phyloP scores from a whole-genome alignment of 2,888 invertebrate genomes.

The Crematogaster levior region DNA sequence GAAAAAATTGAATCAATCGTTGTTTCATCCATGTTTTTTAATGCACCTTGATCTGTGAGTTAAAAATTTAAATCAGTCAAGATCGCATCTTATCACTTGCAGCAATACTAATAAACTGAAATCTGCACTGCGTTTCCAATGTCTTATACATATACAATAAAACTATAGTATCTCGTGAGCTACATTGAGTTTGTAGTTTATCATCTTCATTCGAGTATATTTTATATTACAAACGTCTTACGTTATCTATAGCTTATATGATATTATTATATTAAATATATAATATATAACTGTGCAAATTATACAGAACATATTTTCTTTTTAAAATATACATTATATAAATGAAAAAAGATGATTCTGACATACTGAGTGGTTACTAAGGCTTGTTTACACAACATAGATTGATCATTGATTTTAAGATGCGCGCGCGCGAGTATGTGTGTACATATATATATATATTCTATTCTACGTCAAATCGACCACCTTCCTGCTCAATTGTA shows the following conservation, averaged over 20 bases:
- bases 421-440: no score
- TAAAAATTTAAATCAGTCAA: background rate
- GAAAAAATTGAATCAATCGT: conserved; percentile 96
- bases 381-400: conserved; percentile 65
- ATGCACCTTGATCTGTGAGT: background rate
- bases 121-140: conserved; percentile 41
- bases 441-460: no score
- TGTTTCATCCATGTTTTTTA: conserved; percentile 94
- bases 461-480: no score
- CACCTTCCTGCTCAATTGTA: no score
- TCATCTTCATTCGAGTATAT: background rate
- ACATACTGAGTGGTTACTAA: conserved; percentile 61
- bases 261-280: background rate
- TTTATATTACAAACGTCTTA: background rate
- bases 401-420: conserved; percentile 68
- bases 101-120: conserved; percentile 56
- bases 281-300: background rate
- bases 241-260: background rate
- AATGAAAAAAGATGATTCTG: background rate
- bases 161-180: conserved; percentile 16
- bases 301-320: background rate
- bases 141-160: conserved; percentile 46
- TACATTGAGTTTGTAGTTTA: no score
- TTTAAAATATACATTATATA: background rate
- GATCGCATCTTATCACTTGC: conserved; percentile 36